These are phyloP conservation scores for Beris morrisii DNA, from an alignment of 2,888 invertebrate species.

Conservation along the genomic window DNA sequence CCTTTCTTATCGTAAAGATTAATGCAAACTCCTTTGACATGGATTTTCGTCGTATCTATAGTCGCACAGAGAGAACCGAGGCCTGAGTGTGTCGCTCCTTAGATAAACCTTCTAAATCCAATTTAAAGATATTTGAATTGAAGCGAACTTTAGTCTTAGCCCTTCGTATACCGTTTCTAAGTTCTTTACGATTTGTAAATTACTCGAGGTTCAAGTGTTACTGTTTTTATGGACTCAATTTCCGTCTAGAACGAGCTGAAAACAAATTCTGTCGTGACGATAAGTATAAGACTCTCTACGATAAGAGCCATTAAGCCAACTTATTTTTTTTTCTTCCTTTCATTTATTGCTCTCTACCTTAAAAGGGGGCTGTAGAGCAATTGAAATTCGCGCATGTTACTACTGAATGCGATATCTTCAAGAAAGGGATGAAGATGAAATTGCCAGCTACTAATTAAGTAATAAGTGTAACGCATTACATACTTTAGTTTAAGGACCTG, in stretches of 20 bases:
- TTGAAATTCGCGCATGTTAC: slow-evolving; percentile 8
- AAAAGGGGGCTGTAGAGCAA: background rate
- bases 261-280: slow-evolving; percentile 3
- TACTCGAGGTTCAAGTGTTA: slow-evolving; percentile 27
- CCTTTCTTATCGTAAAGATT: slow-evolving; percentile 18
- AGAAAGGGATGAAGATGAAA: too few relatives aligned
- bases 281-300: slow-evolving; percentile 4
- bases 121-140: slow-evolving; percentile 28
- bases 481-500: too few relatives aligned
- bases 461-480: too few relatives aligned
- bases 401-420: too few relatives aligned
- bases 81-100: slow-evolving; percentile 19
- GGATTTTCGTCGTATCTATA: slow-evolving; percentile 13
- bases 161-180: slow-evolving; percentile 1
- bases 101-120: slow-evolving; percentile 30
- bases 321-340: background rate
- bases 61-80: background rate
- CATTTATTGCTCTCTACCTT: background rate
- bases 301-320: slow-evolving; percentile 14
- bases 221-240: slow-evolving; percentile 22
- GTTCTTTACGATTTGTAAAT: slow-evolving; percentile 26
- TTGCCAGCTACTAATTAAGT: too few relatives aligned
- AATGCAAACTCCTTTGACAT: slow-evolving; percentile 25
- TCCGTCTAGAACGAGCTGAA: background rate
- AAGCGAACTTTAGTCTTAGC: slow-evolving; percentile 9